These are phyloP conservation scores for Iphiclides podalirius DNA, from an alignment of 2,888 invertebrate species.

Conservation along the genomic window DNA sequence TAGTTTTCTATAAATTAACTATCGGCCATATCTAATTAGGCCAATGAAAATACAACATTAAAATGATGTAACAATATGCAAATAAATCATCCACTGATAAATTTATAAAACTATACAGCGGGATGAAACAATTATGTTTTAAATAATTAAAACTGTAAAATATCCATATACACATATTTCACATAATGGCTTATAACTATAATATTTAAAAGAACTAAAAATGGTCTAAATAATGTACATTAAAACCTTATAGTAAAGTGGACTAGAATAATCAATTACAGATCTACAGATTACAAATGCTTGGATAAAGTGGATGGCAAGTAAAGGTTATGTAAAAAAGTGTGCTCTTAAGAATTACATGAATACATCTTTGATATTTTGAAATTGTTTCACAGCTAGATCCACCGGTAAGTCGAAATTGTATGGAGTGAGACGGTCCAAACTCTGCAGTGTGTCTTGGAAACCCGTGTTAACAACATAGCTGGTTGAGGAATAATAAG, in stretches of 20 bases:
- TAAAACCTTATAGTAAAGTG: constrained; percentile 18
- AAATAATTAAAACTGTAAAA: constrained; percentile 6
- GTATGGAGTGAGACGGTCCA: constrained; percentile 91
- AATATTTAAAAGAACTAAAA: neutral
- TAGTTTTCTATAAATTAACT: neutral
- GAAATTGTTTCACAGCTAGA: constrained; percentile 96
- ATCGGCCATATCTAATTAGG: constrained; percentile 8
- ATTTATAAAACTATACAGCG: neutral
- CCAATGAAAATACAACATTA: constrained; percentile 11
- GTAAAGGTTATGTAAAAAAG: constrained; percentile 31
- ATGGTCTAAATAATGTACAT: constrained; percentile 10
- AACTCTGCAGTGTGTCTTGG: constrained; percentile 94
- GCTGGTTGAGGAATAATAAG: constrained; percentile 94
- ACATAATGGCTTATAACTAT: neutral
- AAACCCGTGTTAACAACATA: constrained; percentile 98
- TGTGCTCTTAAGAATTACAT: constrained; percentile 69
- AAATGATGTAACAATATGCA: constrained; percentile 1
- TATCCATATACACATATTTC: constrained; percentile 9
- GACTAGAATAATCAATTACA: constrained; percentile 29
- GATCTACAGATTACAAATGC: constrained; percentile 26
- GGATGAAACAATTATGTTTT: neutral
- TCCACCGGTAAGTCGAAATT: constrained; percentile 97
- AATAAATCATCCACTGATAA: neutral
- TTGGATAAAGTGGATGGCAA: constrained; percentile 35
- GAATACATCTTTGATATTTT: constrained; percentile 98